phyloP scores from a whole-genome alignment of 53 echinoderm and acorn worm genomes.

The Holothuria leucospilota region DNA sequence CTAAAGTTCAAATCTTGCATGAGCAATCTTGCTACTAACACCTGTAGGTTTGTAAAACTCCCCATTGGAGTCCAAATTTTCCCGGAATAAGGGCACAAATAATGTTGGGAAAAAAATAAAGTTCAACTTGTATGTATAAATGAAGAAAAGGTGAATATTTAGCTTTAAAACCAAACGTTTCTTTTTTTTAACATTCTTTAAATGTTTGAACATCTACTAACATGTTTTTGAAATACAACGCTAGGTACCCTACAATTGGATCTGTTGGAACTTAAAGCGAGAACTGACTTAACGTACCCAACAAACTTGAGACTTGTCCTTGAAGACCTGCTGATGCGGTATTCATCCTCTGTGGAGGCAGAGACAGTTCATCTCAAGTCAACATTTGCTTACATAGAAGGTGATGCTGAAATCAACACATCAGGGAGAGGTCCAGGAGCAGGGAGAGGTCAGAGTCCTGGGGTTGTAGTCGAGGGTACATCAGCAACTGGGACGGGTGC shows the following conservation, averaged over 20 bases:
- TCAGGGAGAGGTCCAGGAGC: conserved; percentile 70
- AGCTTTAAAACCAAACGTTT: too few relatives aligned
- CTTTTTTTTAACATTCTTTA: too few relatives aligned
- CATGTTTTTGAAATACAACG: too few relatives aligned
- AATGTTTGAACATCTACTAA: too few relatives aligned
- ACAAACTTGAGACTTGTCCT: conserved; percentile 74
- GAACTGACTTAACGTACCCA: conserved; percentile 68
- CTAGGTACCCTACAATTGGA: conserved; percentile 77
- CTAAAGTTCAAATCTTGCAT: too few relatives aligned
- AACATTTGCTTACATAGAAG: conserved; percentile 77
- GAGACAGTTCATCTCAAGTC: conserved; percentile 68
- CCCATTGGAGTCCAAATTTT: too few relatives aligned
- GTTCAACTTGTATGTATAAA: too few relatives aligned
- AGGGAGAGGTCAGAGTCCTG: conserved; percentile 65
- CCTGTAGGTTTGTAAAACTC: too few relatives aligned
- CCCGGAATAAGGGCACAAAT: too few relatives aligned
- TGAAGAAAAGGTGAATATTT: too few relatives aligned
- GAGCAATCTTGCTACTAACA: too few relatives aligned
- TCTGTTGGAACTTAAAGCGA: conserved; percentile 73
- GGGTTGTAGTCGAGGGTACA: conserved; percentile 26
- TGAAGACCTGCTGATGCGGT: conserved; percentile 69
- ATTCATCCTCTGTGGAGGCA: conserved; percentile 71
- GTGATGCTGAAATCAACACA: conserved; percentile 79
- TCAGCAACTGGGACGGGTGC: conserved; percentile 64
- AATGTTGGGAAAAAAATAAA: too few relatives aligned